Evolutionary conservation across 64 coral and sea anemone species (phyloP).

Genomic region (Actinia equina): DNA sequence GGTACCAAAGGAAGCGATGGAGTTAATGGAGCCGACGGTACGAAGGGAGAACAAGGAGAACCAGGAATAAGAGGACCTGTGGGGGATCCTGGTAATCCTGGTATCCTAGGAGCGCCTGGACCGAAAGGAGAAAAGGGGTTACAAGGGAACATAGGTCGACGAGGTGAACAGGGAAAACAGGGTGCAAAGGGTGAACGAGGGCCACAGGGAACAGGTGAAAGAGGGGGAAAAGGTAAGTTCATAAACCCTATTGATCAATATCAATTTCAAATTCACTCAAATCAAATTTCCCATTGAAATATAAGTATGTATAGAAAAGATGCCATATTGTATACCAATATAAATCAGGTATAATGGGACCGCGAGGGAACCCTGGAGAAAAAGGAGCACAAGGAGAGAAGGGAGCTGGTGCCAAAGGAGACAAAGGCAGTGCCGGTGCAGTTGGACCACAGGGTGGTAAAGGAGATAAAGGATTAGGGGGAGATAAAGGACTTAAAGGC

Average conservation of each 20-base stretch:
- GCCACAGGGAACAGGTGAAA: not conserved
- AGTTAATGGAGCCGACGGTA: not conserved
- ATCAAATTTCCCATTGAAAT: not conserved
- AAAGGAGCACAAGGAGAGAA: constrained; percentile 16
- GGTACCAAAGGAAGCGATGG: constrained; percentile 27
- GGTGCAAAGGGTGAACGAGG: constrained; percentile 20
- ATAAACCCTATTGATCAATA: not conserved
- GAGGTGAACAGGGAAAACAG: constrained; percentile 1
- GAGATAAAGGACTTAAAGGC: not conserved
- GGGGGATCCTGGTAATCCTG: not conserved
- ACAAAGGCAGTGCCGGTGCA: not conserved
- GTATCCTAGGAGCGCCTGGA: not conserved
- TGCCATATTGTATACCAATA: not conserved
- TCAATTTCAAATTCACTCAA: not conserved
- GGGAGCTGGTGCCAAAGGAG: not conserved
- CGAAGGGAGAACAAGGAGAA: not conserved
- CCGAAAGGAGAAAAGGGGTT: constrained; percentile 1
- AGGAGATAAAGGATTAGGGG: constrained; percentile 2
- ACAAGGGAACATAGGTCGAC: constrained; percentile 15
- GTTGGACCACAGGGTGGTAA: constrained; percentile 12
- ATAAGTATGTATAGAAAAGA: not conserved
- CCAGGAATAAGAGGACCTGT: not conserved
- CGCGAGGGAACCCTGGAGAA: not conserved
- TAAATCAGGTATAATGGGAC: not conserved
- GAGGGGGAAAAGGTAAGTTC: not conserved